Conservation (phyloP, 2,888 invertebrate species). For the Antheraea yamamai region DNA sequence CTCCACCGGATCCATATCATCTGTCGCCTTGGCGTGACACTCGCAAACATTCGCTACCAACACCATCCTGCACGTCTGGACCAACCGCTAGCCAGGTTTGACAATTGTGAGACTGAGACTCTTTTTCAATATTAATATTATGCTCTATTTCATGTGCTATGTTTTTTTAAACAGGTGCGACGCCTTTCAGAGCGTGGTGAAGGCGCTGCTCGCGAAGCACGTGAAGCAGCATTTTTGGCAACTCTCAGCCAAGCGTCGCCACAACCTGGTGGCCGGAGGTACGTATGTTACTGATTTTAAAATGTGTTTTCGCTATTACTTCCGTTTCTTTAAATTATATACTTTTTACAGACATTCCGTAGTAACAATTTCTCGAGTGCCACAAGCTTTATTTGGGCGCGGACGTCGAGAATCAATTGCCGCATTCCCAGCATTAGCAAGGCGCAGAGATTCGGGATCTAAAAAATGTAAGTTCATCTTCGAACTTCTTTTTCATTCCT, state of each 20-base stretch:
- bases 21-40: constrained; percentile 91
- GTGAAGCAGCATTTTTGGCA: constrained; percentile 91
- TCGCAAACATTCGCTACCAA: constrained; percentile 91
- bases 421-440: constrained; percentile 84
- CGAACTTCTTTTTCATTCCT: not conserved
- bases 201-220: constrained; percentile 87
- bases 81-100: constrained; percentile 93
- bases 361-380: constrained; percentile 92
- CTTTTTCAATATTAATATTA: not conserved
- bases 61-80: constrained; percentile 91
- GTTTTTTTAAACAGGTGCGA: constrained; percentile 80
- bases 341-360: constrained; percentile 86
- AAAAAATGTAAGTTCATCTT: constrained; percentile 65
- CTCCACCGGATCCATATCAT: constrained; percentile 90
- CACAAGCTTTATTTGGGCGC: constrained; percentile 88
- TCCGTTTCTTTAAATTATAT: not conserved
- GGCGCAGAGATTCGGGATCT: constrained; percentile 69
- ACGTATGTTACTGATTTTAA: constrained; percentile 21
- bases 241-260: constrained; percentile 89
- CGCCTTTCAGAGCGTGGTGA: constrained; percentile 91
- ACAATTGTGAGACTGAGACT: not conserved
- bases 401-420: constrained; percentile 91
- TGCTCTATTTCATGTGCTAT: constrained; percentile 15
- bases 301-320: not conserved
- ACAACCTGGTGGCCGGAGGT: constrained; percentile 87